Base-by-base conservation (phyloP, 2,888 invertebrate species). In the Apotomis betuletana region DNA sequence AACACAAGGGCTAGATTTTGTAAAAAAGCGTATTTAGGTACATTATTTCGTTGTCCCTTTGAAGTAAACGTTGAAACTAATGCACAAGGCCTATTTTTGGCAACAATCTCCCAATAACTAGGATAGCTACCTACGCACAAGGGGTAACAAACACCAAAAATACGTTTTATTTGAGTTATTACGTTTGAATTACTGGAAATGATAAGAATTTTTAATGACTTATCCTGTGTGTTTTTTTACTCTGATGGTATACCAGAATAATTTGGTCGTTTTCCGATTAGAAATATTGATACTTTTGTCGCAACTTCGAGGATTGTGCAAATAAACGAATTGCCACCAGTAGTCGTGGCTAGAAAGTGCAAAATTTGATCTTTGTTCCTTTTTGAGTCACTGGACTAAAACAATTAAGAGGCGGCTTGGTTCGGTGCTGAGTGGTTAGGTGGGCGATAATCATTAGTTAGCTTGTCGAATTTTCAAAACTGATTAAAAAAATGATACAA, bases 231-330 rank as follows among this genome's bases (percentile, higher is more conserved):
- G 41, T 6, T 44, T 15, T 36, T 55, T 52, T 4, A 54, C 41
- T 58, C 70, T 75, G 72, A 72, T 75, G 63, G 75, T 77, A 75
- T 74, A 75, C 76, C 72, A 75, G 58, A 44, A 55, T 15, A 13
- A 59, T 67, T 52, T 54, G 10, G 13, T 55, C 54, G 38, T 52
- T 65, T 65, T 65, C 38, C 15, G 59, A 65, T 36, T 54, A 12
- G 36, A 65, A 65, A 70, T 64, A 44, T 49, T 36, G 12, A n/a
- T 4, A 36, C 9, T 57, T 4, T 27, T 0, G 3, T 2, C 27
- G 27, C 27, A 27, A 27, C 1, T 1, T 27, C 27, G 27, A 27
- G 2, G 27, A 27, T 27, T 2, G 27, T 27, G 27, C 27, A 27
- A 27, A 27, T 2, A 27, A 27, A 27, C 27, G 27, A 27, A 27